A percentile compares a stretch with the other conserved stretches of the same genome.
Conservation (phyloP, 2,888 invertebrate genomes). For the Caenorhabditis sinica region DNA sequence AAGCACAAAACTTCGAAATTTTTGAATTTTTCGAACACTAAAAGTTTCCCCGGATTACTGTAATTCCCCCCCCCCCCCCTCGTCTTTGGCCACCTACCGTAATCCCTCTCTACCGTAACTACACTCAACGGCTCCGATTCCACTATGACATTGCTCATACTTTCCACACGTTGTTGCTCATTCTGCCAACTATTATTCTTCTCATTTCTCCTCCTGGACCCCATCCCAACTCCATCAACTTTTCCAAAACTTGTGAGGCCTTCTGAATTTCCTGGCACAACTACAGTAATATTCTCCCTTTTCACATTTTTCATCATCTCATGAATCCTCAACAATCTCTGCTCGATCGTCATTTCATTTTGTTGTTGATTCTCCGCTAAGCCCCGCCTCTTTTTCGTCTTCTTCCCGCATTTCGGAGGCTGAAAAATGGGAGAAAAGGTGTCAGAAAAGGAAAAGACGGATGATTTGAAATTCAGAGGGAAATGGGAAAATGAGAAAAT, state of each 20-base stretch:
- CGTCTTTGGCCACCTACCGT: constrained; percentile 14
- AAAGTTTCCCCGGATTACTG: too few relatives aligned
- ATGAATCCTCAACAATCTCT: constrained; percentile 59
- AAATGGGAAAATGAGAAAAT: constrained; percentile 2
- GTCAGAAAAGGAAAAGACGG: too few relatives aligned
- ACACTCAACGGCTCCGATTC: constrained; percentile 41
- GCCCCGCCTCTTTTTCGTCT: constrained; percentile 51
- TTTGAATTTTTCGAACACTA: too few relatives aligned
- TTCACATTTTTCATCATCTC: constrained; percentile 58
- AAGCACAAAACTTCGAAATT: too few relatives aligned
- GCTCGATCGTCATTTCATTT: constrained; percentile 61
- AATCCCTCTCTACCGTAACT: constrained; percentile 12
- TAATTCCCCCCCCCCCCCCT: too few relatives aligned
- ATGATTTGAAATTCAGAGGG: constrained; percentile 24
- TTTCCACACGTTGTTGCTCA: not conserved
- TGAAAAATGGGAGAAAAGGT: constrained; percentile 38
- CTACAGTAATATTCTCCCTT: constrained; percentile 40
- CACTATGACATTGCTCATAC: not conserved
- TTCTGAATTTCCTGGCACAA: too few relatives aligned
- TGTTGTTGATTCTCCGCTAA: not conserved
- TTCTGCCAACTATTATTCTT: constrained; percentile 9
- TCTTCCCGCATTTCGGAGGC: constrained; percentile 64
- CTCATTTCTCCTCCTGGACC: not conserved
- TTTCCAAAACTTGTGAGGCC: not conserved
- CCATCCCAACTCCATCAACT: not conserved